Evolutionary conservation across 1,140 invertebrate genomes (phyloP).

Genomic region (Batillaria attramentaria): DNA sequence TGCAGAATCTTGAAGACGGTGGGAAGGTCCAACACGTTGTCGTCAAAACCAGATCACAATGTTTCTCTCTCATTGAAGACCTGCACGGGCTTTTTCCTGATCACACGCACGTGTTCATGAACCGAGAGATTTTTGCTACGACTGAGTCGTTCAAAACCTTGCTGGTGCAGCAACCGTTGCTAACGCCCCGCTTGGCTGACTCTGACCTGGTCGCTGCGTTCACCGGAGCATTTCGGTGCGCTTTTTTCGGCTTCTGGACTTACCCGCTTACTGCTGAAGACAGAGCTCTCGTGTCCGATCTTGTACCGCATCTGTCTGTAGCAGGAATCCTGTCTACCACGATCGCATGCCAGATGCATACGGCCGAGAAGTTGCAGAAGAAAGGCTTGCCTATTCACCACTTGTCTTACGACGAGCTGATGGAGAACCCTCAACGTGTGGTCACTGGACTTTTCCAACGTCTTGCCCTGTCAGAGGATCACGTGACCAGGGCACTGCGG

Average conservation of each 20-base stretch:
- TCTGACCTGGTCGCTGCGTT: neutral
- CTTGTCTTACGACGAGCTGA: neutral
- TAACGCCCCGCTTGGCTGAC: neutral
- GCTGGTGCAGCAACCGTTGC: too few relatives aligned
- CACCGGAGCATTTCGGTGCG: neutral
- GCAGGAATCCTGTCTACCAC: neutral
- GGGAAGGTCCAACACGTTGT: neutral
- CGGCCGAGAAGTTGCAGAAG: neutral
- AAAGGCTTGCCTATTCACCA: neutral
- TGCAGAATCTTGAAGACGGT: neutral
- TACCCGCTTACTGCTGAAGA: neutral
- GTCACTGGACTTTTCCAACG: neutral
- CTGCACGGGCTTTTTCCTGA: neutral
- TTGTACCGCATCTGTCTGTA: neutral
- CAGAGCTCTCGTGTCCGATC: neutral
- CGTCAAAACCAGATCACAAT: conserved; percentile 9
- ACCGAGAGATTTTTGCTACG: neutral
- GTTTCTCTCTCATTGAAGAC: neutral
- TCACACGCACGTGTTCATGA: neutral
- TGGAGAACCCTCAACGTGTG: neutral
- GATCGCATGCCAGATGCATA: neutral
- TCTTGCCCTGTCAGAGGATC: neutral
- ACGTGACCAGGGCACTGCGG: neutral
- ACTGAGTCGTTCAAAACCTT: neutral
- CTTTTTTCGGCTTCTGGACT: neutral